A percentile compares a stretch with the other conserved stretches of the same genome.
phyloP scores from a whole-genome alignment of 2,797 vertebrate species.

The Melanotaenia boesemani region DNA sequence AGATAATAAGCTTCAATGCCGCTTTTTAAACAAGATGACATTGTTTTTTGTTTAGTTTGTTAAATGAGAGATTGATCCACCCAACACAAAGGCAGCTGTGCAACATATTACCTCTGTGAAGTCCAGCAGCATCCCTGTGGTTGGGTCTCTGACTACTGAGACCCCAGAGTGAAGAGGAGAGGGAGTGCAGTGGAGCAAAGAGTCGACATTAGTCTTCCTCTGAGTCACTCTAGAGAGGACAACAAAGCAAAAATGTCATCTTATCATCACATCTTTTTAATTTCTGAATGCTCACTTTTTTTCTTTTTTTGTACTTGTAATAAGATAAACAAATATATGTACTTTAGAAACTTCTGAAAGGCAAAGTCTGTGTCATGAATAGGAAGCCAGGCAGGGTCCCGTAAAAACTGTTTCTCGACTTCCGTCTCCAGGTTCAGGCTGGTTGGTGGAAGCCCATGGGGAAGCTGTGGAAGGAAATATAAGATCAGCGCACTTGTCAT shows the following conservation, averaged over 20 bases:
- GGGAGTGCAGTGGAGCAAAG: slow-evolving; percentile 79
- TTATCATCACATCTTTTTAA: not conserved
- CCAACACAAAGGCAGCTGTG: not conserved
- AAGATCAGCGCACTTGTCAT: not conserved
- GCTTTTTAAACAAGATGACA: not conserved
- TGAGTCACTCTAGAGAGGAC: slow-evolving; percentile 78
- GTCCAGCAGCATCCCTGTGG: slow-evolving; percentile 90
- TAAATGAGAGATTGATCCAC: not conserved
- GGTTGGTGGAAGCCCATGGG: slow-evolving; percentile 89
- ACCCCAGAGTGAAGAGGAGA: slow-evolving; percentile 87
- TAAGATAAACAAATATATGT: slow-evolving; percentile 26
- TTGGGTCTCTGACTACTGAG: slow-evolving; percentile 90
- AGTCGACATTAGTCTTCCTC: slow-evolving; percentile 77
- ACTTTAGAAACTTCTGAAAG: slow-evolving; percentile 89
- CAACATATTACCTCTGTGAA: slow-evolving; percentile 86
- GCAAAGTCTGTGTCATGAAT: slow-evolving; percentile 88
- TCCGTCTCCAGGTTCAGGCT: slow-evolving; percentile 86
- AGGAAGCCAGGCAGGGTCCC: slow-evolving; percentile 89
- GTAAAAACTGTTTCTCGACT: slow-evolving; percentile 87
- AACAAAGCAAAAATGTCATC: slow-evolving; percentile 12
- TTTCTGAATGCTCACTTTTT: not conserved
- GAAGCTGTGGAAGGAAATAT: slow-evolving; percentile 79
- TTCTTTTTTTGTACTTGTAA: not conserved
- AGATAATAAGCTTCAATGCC: not conserved
- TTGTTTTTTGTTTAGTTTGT: not conserved